Evolutionary conservation across 2,888 invertebrate genomes (phyloP), one percentile per base, ranked within the genome.

Genomic region (Limnephilus lunatus): DNA sequence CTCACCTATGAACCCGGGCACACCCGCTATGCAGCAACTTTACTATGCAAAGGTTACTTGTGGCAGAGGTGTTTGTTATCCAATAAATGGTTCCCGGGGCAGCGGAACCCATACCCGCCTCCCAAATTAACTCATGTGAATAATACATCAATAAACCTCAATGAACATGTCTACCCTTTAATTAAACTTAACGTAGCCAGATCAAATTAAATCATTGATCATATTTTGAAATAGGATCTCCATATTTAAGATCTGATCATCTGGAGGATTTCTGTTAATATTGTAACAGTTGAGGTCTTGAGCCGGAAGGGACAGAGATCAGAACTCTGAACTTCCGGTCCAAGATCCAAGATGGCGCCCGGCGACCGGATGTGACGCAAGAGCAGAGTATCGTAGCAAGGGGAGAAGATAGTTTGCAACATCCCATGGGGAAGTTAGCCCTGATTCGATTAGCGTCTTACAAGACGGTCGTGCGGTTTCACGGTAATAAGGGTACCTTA

Each of bases 401-500:
- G 68, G 81, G 91, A 85, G 53, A 68, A 68, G 53, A 12, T 81
- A 48, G 91, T 83, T 81, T 81, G 31, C 85, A 53, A 81, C 80
- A 89, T 90, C 91, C 93, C 85, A 44, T 82, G 93, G 92, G 91
- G 89, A 81, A 89, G 88, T 53, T 85, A 89, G 91, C 85, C 92
- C 91, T 87, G 92, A 93, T 93, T 93, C 92, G 92, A 93, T 93
- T 93, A 93, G 93, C 91, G 93, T 92, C 92, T 93, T 92, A 83
- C 92, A 90, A 90, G 90, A 91, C 90, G 85, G 92, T 93, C 92
- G 91, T 93, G 92, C 82, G 93, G 93, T 93, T 93, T 93, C 92
- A 93, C 93, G 93, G 93, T 93, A 93, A 92, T 92, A 91, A 92
- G 93, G 90, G 92, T 87, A 53, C 85, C 90, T 92, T 93, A 92